These are phyloP conservation scores for Chrysomela aeneicollis DNA, from an alignment of 2,888 invertebrate species.

Conservation along the genomic window DNA sequence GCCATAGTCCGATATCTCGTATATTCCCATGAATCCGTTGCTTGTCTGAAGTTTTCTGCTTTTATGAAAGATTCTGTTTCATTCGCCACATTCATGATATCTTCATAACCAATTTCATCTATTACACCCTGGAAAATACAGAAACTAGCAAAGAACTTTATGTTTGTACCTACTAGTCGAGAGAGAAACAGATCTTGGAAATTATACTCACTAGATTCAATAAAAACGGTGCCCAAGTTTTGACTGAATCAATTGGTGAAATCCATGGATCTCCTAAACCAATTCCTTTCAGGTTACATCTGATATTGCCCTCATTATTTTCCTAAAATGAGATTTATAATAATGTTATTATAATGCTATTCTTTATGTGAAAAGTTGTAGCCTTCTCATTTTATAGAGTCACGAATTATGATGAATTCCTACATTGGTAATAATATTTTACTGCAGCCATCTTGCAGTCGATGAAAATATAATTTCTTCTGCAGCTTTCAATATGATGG, in stretches of 20 bases:
- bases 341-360: too few relatives aligned
- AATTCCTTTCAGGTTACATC: constrained; percentile 77
- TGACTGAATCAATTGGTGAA: constrained; percentile 82
- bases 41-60: constrained; percentile 65
- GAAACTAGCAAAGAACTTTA: neutral
- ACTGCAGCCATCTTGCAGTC: too few relatives aligned
- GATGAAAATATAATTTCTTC: too few relatives aligned
- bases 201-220: constrained; percentile 68
- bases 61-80: constrained; percentile 54
- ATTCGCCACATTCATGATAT: constrained; percentile 35
- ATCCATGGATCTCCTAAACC: constrained; percentile 91
- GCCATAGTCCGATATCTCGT: constrained; percentile 29
- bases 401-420: too few relatives aligned
- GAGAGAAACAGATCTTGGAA: neutral
- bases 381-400: too few relatives aligned
- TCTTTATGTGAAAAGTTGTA: too few relatives aligned
- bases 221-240: constrained; percentile 84
- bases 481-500: too few relatives aligned
- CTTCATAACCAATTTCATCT: constrained; percentile 38
- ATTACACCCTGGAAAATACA: constrained; percentile 38
- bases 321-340: too few relatives aligned
- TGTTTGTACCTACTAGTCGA: too few relatives aligned
- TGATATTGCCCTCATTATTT: constrained; percentile 54
- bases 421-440: too few relatives aligned
- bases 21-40: constrained; percentile 64